phyloP scores from a whole-genome alignment of 2,888 invertebrate genomes.

The Tiphia femorata region DNA sequence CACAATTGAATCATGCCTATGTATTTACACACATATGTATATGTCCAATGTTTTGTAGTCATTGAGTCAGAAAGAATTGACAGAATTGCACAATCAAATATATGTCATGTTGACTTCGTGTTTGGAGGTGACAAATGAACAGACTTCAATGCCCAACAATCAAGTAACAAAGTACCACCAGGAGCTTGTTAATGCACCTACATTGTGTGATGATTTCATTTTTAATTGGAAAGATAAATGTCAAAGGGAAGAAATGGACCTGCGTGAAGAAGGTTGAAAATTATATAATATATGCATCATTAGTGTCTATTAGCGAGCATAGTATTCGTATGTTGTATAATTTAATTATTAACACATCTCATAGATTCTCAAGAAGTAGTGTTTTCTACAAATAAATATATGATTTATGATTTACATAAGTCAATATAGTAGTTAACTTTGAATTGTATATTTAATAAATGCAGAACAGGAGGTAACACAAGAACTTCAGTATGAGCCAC shows the following conservation, averaged over 20 bases:
- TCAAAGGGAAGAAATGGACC: not conserved
- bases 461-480: not conserved
- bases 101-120: constrained; percentile 30
- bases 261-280: not conserved
- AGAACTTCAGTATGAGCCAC: not conserved
- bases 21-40: too few relatives aligned
- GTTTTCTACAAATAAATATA: too few relatives aligned
- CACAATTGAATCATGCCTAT: too few relatives aligned
- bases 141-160: not conserved
- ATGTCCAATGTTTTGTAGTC: constrained; percentile 37
- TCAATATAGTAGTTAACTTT: too few relatives aligned
- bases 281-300: too few relatives aligned
- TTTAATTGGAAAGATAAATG: not conserved
- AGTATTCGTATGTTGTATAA: too few relatives aligned
- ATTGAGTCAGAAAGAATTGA: constrained; percentile 39
- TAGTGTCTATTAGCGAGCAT: too few relatives aligned
- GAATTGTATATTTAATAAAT: too few relatives aligned
- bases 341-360: too few relatives aligned
- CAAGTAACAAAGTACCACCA: not conserved
- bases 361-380: too few relatives aligned
- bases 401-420: too few relatives aligned
- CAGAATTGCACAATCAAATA: constrained; percentile 44
- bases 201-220: not conserved
- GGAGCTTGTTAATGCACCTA: not conserved
- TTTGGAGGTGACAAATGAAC: constrained; percentile 15